Conservation (phyloP, 2,797 vertebrate species). For the Chloroceryle inda region DNA sequence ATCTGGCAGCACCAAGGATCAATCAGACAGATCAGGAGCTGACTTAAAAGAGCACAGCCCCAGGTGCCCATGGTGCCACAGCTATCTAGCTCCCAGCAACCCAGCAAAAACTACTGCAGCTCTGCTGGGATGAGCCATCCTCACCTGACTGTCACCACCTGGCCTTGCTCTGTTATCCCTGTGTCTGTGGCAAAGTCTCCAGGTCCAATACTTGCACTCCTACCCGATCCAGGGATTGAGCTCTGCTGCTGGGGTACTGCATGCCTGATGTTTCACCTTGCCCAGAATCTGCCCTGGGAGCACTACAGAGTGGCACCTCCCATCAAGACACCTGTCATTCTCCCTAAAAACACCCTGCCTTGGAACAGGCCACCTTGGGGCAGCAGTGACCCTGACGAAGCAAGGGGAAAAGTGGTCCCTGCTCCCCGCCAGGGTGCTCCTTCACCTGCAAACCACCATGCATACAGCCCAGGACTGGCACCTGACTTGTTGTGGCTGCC, state of each 20-base stretch:
- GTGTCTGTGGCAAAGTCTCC: not conserved
- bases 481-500: not conserved
- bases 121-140: not conserved
- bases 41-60: rapidly evolving
- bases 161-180: not conserved
- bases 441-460: rapidly evolving
- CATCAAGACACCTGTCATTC: not conserved
- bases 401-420: not conserved
- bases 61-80: rapidly evolving
- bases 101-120: not conserved
- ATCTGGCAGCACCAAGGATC: not conserved
- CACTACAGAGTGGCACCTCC: not conserved
- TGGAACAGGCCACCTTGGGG: not conserved
- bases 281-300: not conserved
- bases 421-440: not conserved
- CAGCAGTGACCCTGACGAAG: not conserved
- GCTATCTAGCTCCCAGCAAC: not conserved
- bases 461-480: not conserved
- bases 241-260: not conserved
- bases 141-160: rapidly evolving
- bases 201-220: rapidly evolving
- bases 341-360: not conserved
- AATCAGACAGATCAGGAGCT: not conserved
- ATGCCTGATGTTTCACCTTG: rapidly evolving
- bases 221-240: rapidly evolving